Evolutionary conservation across 2,888 invertebrate genomes (phyloP).

Genomic region (Eristalis intricaria): DNA sequence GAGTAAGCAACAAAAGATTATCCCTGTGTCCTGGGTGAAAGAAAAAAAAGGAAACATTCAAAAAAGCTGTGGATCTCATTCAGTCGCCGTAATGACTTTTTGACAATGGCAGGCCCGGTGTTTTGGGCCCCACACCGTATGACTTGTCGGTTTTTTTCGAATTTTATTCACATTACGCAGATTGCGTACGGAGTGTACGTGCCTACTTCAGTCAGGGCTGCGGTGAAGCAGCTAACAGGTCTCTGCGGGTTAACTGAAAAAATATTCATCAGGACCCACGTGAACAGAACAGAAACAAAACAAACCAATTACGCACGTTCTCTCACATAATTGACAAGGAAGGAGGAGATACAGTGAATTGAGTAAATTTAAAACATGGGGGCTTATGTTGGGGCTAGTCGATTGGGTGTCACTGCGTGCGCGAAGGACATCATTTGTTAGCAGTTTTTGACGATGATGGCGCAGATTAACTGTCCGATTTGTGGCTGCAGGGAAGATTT

Average conservation of each 20-base stretch:
- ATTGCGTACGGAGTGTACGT: not conserved
- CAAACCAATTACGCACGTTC: not conserved
- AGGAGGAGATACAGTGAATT: not conserved
- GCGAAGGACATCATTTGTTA: not conserved
- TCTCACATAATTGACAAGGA: not conserved
- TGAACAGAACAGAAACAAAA: not conserved
- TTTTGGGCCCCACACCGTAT: not conserved
- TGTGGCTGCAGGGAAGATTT: too few relatives aligned
- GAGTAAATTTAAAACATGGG: not conserved
- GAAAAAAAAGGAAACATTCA: not conserved
- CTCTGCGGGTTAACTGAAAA: not conserved
- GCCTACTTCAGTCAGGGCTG: not conserved
- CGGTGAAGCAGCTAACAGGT: not conserved
- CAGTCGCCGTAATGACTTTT: constrained; percentile 27
- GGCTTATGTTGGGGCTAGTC: not conserved
- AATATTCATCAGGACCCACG: not conserved
- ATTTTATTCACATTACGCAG: not conserved
- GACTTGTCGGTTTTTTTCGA: not conserved
- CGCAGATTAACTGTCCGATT: not conserved
- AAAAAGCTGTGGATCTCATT: not conserved
- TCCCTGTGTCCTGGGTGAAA: not conserved
- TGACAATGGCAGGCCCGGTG: constrained; percentile 24
- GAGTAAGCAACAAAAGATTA: constrained; percentile 20
- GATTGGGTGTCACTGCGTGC: not conserved
- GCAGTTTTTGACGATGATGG: not conserved